A percentile compares a stretch with the other conserved stretches of the same genome.
Conservation (phyloP, 37 sponge, comb jelly and placozoan genomes). For the Theonella swinhoei region DNA sequence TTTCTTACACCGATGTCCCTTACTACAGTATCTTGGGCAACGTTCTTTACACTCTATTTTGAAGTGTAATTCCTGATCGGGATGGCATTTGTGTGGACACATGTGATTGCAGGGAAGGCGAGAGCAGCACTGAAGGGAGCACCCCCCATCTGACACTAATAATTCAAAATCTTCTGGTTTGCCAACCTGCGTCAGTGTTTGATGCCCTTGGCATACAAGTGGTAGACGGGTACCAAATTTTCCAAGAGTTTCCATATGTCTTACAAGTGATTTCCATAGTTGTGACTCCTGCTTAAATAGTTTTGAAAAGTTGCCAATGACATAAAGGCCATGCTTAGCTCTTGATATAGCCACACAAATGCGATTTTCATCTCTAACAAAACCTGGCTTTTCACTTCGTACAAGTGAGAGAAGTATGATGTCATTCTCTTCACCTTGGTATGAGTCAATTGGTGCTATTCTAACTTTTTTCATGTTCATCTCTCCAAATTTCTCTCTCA, state of each 20-base stretch:
- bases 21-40: constrained; percentile 23
- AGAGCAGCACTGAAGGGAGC: constrained; percentile 1
- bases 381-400: constrained; percentile 51
- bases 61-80: background rate
- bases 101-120: constrained; percentile 37
- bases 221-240: constrained; percentile 23
- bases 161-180: constrained; percentile 34
- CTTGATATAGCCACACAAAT: constrained; percentile 81
- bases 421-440: constrained; percentile 82
- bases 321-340: constrained; percentile 74
- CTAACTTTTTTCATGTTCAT: constrained; percentile 22
- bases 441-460: constrained; percentile 62
- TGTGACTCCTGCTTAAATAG: constrained; percentile 30
- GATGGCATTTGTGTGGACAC: constrained; percentile 42
- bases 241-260: constrained; percentile 2
- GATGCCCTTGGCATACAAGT: constrained; percentile 35
- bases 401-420: constrained; percentile 73
- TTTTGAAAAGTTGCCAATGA: constrained; percentile 60
- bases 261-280: constrained; percentile 26
- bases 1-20: constrained; percentile 13
- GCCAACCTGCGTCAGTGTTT: background rate
- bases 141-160: constrained; percentile 51
- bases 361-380: constrained; percentile 37
- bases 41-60: constrained; percentile 13
- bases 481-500: constrained; percentile 29